phyloP scores from a whole-genome alignment of 2,888 invertebrate genomes.

The Erannis defoliaria region DNA sequence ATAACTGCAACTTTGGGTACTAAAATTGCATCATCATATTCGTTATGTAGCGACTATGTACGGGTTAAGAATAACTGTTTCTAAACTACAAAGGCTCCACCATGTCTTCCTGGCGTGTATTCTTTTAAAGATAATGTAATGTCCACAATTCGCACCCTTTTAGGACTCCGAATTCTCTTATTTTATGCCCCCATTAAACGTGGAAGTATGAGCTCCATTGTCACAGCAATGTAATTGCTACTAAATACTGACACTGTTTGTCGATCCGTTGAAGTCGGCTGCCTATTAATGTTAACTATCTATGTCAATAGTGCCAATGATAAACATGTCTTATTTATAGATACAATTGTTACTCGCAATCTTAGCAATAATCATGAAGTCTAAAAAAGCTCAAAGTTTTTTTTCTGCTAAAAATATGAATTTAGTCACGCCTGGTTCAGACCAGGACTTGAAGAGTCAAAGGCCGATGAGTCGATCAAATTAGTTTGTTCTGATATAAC shows the following conservation, averaged over 20 bases:
- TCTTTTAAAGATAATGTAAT: neutral
- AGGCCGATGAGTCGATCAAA: conserved; percentile 3
- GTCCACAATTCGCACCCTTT: conserved; percentile 6
- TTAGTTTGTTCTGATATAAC: conserved; percentile 13
- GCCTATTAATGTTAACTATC: conserved; percentile 16
- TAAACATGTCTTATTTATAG: neutral
- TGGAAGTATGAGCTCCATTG: conserved; percentile 1
- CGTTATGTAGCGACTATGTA: too few relatives aligned
- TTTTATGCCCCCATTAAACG: conserved; percentile 13
- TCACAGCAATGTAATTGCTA: neutral
- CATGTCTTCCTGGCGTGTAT: neutral
- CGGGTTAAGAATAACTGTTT: neutral
- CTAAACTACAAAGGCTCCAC: neutral
- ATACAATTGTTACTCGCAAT: neutral
- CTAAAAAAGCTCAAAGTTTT: too few relatives aligned
- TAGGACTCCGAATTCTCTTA: neutral
- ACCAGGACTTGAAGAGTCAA: too few relatives aligned
- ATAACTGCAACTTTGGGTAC: too few relatives aligned
- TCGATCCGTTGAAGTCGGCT: conserved; percentile 2
- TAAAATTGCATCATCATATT: too few relatives aligned
- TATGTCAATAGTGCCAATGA: conserved; percentile 18
- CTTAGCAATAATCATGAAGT: neutral
- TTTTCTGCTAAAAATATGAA: too few relatives aligned
- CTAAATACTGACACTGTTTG: neutral
- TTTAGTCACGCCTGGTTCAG: too few relatives aligned